Percentiles rank a stretch among this genome's conserved stretches.
phyloP scores from a whole-genome alignment of 2,888 invertebrate species.

The Dicranocentrus wangi region DNA sequence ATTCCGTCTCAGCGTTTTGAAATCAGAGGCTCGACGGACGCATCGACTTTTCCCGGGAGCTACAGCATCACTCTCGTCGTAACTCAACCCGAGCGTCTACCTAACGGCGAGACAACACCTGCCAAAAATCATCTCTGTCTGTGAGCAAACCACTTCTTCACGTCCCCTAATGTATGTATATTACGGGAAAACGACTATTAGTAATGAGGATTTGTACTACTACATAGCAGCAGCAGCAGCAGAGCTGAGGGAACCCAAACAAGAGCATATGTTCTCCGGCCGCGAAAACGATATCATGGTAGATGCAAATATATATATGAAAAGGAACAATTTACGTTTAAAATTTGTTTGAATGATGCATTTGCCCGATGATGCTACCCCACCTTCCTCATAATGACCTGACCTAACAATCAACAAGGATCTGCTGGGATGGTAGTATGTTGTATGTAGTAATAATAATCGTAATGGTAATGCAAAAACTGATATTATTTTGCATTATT shows the following conservation, averaged over 20 bases:
- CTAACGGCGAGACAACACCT: conserved; percentile 50
- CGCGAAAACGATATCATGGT: neutral
- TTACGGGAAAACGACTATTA: conserved; percentile 18
- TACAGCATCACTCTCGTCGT: too few relatives aligned
- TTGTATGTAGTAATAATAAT: too few relatives aligned
- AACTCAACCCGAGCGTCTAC: conserved; percentile 24
- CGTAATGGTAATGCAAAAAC: too few relatives aligned
- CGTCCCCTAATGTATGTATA: too few relatives aligned
- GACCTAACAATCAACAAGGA: neutral
- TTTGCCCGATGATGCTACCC: neutral
- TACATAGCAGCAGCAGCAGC: neutral
- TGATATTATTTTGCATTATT: conserved; percentile 5
- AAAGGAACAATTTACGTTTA: neutral
- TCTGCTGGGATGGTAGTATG: too few relatives aligned
- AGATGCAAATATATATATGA: neutral
- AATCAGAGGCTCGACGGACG: too few relatives aligned
- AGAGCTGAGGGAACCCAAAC: neutral
- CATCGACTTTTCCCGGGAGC: too few relatives aligned
- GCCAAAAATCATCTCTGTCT: conserved; percentile 23
- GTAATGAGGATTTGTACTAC: conserved; percentile 10
- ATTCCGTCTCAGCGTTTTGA: too few relatives aligned
- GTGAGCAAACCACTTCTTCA: neutral
- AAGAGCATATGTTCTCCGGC: conserved; percentile 16
- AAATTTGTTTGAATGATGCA: neutral
- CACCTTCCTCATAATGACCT: conserved; percentile 11